Evolutionary conservation across 2,113 vertebrate genomes (phyloP).

Genomic region (Dasyprocta punctata): DNA sequence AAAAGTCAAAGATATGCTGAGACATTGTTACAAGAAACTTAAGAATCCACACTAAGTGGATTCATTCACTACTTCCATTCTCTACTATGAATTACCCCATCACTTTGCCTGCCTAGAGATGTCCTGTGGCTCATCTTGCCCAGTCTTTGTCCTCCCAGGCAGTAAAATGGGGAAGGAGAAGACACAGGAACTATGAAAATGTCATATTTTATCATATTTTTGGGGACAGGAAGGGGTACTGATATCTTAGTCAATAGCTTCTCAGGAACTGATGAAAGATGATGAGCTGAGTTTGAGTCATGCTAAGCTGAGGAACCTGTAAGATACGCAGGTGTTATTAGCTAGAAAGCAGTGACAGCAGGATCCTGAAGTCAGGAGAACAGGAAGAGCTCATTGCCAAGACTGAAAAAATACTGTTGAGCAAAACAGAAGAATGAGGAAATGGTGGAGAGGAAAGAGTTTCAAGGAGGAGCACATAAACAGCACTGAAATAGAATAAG

Average conservation of each 20-base stretch:
- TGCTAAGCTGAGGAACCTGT: not conserved
- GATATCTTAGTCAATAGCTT: not conserved
- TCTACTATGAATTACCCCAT: not conserved
- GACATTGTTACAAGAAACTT: not conserved
- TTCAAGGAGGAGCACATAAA: not conserved
- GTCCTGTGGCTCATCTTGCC: not conserved
- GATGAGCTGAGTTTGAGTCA: not conserved
- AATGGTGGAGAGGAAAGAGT: not conserved
- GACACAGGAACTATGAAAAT: not conserved
- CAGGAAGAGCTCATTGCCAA: not conserved
- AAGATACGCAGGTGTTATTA: not conserved
- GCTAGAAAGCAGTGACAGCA: not conserved
- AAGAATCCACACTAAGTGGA: not conserved
- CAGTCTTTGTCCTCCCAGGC: not conserved
- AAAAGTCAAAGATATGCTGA: not conserved
- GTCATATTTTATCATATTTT: not conserved
- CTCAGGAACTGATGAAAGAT: not conserved
- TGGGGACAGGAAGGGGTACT: not conserved
- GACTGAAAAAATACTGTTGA: not conserved
- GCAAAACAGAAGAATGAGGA: not conserved
- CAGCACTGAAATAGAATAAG: not conserved
- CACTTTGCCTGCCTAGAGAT: not conserved
- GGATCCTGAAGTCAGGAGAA: not conserved
- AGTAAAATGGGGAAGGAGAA: rapidly evolving
- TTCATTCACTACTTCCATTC: not conserved